Base-by-base conservation (phyloP, 2,888 invertebrate species). In the Drosophila atroscutellata region DNA sequence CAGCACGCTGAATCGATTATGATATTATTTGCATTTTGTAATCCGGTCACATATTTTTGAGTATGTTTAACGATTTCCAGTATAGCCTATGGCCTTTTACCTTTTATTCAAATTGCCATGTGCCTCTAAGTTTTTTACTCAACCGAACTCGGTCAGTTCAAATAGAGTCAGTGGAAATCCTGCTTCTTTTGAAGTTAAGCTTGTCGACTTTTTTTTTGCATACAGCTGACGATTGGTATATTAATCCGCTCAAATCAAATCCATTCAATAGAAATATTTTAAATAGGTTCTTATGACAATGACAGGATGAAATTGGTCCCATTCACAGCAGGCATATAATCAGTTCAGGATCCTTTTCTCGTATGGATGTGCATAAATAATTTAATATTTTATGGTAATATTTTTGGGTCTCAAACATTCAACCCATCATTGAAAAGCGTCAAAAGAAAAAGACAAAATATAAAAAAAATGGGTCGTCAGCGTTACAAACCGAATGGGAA, bases 351-450 rank as follows among this genome's bases (percentile, higher is more conserved):
- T 56, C 50, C 60, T 58, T 67, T 67, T 20, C 66, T 59, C 52
- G 26, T 52, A 66, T 15, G 56, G 69, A 71, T 73, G 72, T 81
- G 71, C 88, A 85, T 88, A 83, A 77, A 68, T 81, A 81, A 88
- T 86, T 86, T 81, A 66, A 83, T 85, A 85, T 83, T 88, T 88
- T 83, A 86, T 80, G 86, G 62, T 83, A 77, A 83, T 83, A 81
- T 71, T 67, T 64, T 68, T 47, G 56, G 69, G 67, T 59, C 61
- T 50, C 32, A 37, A 51, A 55, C 24, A 63, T 55, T 64, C 55
- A 67, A 61, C 57, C 60, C 74, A 72, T 69, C 54, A 61, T 58
- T 34, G 24, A 56, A 39, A 61, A 49, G 8, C 26, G 3, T 7
- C 45, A 20, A 45, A 24, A 24, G 5, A 6, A 2, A 45, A 24